phyloP scores from a whole-genome alignment of 2,113 vertebrate species.

The Tricholaema leucomelas region DNA sequence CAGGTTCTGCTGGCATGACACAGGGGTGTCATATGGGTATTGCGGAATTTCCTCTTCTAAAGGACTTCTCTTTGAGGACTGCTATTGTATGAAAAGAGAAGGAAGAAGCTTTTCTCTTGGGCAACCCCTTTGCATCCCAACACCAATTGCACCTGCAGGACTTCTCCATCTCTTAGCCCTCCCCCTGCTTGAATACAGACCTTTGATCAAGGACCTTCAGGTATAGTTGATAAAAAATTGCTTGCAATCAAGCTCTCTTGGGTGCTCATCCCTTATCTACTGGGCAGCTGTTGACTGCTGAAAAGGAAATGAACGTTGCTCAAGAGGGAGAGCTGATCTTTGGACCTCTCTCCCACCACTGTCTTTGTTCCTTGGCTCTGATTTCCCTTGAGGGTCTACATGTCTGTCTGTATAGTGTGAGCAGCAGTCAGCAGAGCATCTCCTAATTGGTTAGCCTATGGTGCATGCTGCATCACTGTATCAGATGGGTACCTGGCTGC shows the following conservation, averaged over 20 bases:
- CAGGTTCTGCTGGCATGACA: neutral
- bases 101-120: neutral
- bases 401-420: neutral
- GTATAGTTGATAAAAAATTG: neutral
- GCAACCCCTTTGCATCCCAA: neutral
- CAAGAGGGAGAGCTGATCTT: neutral
- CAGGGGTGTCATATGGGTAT: neutral
- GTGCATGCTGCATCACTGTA: rapidly evolving
- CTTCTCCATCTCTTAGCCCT: neutral
- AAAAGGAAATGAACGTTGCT: neutral
- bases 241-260: neutral
- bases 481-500: neutral
- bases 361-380: neutral
- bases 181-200: neutral
- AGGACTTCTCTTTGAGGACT: neutral
- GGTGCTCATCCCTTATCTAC: neutral
- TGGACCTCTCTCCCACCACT: neutral
- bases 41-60: neutral
- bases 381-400: neutral
- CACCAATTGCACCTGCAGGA: neutral
- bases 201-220: neutral
- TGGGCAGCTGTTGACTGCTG: neutral
- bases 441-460: neutral
- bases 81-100: neutral
- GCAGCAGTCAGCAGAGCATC: neutral